phyloP scores from a whole-genome alignment of 2,888 invertebrate species.

The Synanthedon formicaeformis region DNA sequence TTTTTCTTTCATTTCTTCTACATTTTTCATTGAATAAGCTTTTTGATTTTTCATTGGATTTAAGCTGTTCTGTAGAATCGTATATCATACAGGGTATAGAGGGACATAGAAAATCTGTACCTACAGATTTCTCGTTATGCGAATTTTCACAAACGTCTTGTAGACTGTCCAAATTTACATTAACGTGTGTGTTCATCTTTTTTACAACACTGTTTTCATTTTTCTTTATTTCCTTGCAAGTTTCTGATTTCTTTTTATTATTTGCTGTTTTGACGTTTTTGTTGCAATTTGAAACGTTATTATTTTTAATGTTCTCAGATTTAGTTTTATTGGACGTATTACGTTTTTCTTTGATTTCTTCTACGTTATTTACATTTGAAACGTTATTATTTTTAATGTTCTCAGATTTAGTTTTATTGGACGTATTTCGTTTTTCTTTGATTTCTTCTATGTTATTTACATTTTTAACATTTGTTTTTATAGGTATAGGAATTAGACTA shows the following conservation, averaged over 20 bases:
- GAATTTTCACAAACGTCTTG: conserved; percentile 25
- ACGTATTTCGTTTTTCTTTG: conserved; percentile 2
- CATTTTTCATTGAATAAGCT: conserved; percentile 13
- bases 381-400: too few species aligned
- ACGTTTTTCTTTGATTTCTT: conserved; percentile 6
- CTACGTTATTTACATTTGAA: conserved; percentile 1
- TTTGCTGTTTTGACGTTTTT: neutral
- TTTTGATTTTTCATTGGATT: conserved; percentile 6
- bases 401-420: neutral
- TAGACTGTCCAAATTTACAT: conserved; percentile 55
- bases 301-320: neutral
- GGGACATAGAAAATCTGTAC: conserved; percentile 47
- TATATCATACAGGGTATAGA: conserved; percentile 54
- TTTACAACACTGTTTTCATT: neutral
- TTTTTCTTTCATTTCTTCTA: conserved; percentile 11
- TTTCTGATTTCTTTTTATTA: neutral
- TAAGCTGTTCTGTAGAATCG: conserved; percentile 24
- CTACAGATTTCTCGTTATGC: conserved; percentile 28
- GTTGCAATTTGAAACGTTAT: too few species aligned
- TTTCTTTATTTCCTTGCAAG: neutral
- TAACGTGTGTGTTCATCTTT: conserved; percentile 5
- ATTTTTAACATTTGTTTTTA: conserved; percentile 16
- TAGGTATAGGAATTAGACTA: conserved; percentile 44
- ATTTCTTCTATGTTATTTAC: conserved; percentile 5
- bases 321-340: neutral